Evolutionary conservation across 30 jellyfish, hydroid and myxozoan genomes (phyloP).

Genomic region (Phacellophora camtschatica): DNA sequence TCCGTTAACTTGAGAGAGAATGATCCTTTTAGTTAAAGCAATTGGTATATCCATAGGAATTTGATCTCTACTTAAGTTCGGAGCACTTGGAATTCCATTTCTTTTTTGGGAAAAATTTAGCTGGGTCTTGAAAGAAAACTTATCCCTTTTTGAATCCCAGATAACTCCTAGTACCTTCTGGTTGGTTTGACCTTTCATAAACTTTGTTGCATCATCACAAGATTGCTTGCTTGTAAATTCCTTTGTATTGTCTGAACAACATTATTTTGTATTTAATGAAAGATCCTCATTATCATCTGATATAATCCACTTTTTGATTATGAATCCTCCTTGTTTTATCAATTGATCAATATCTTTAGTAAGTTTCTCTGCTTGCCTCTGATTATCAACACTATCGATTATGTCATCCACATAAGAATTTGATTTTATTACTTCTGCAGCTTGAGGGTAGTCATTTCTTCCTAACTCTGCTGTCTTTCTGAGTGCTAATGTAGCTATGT

Average conservation of each 20-base stretch:
- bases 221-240: no score
- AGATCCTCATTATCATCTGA: no score
- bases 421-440: constrained; percentile 13
- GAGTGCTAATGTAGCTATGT: constrained; percentile 55
- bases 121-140: not conserved
- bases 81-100: no score
- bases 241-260: no score
- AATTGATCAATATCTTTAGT: constrained; percentile 34
- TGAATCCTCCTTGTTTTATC: constrained; percentile 41
- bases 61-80: no score
- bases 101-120: not conserved
- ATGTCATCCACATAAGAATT: constrained; percentile 63
- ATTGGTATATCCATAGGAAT: not conserved
- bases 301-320: constrained; percentile 38
- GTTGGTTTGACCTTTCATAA: constrained; percentile 2
- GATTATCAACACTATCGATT: constrained; percentile 42
- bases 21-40: constrained; percentile 7
- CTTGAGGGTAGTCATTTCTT: constrained; percentile 20
- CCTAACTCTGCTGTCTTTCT: constrained; percentile 37
- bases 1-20: not conserved
- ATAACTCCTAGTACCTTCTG: constrained; percentile 43
- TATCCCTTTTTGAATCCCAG: constrained; percentile 27
- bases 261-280: no score
- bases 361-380: constrained; percentile 37
- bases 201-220: constrained; percentile 3